phyloP scores from a whole-genome alignment of 2,113 vertebrate species.

The Aphelocoma coerulescens region DNA sequence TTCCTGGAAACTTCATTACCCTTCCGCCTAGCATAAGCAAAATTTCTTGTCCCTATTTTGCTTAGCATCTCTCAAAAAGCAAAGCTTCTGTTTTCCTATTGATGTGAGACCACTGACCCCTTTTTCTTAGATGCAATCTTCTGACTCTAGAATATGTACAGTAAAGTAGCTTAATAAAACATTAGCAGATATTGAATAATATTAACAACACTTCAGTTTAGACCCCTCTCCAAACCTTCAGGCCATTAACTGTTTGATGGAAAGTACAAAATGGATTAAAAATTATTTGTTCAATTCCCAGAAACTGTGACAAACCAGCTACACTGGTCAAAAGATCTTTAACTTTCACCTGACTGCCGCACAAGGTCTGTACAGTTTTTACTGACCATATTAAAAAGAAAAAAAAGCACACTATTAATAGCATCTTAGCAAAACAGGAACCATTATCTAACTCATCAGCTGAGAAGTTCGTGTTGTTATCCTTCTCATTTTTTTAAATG shows the following conservation, averaged over 20 bases:
- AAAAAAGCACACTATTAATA: background rate
- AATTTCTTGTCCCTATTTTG: background rate
- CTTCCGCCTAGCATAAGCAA: background rate
- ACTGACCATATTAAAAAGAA: background rate
- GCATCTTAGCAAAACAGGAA: background rate
- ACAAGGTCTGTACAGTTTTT: background rate
- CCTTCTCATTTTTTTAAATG: background rate
- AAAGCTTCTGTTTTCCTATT: background rate
- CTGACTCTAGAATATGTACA: background rate
- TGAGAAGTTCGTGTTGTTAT: background rate
- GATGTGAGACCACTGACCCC: background rate
- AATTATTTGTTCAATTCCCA: background rate
- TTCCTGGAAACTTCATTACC: background rate
- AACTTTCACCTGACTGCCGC: background rate
- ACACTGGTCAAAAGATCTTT: background rate
- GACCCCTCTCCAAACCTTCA: background rate
- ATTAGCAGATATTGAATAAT: background rate
- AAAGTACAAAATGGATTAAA: background rate
- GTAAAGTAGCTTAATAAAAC: background rate
- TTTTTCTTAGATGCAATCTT: background rate
- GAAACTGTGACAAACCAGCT: background rate
- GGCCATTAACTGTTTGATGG: accelerated
- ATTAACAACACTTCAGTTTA: background rate
- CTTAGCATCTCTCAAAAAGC: background rate
- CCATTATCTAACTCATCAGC: background rate